Conservation (phyloP, 1,140 invertebrate species). For the Drosophila baimaii region DNA sequence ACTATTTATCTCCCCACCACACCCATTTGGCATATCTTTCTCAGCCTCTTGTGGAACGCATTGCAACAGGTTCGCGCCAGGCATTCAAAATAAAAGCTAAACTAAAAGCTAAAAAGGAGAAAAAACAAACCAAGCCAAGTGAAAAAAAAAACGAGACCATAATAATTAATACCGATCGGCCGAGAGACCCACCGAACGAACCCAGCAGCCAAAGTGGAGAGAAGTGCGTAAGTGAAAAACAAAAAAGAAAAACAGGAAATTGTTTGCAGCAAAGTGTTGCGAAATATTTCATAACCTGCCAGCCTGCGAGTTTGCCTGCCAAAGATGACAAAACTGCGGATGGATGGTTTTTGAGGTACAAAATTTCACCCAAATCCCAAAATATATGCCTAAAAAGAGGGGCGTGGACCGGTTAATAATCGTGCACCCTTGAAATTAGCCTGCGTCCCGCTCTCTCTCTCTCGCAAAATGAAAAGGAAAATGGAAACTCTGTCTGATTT, state of each 20-base stretch:
- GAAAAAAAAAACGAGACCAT: constrained; percentile 56
- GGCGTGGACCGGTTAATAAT: constrained; percentile 5
- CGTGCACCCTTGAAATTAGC: constrained; percentile 31
- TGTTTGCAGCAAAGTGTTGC: constrained; percentile 52
- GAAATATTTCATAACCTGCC: constrained; percentile 72
- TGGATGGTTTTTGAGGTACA: constrained; percentile 10
- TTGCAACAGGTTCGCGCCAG: constrained; percentile 68
- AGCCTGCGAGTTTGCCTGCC: constrained; percentile 34
- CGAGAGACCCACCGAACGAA: constrained; percentile 52
- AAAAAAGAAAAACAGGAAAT: constrained; percentile 77
- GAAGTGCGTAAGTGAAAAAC: constrained; percentile 73
- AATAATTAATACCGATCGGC: constrained; percentile 71
- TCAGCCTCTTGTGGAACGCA: constrained; percentile 47
- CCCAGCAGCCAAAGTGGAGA: constrained; percentile 16
- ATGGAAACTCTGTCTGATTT: constrained; percentile 60
- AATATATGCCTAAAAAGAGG: not conserved
- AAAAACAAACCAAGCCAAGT: constrained; percentile 19
- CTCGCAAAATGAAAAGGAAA: constrained; percentile 62
- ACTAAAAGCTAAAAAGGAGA: constrained; percentile 34
- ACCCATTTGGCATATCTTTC: constrained; percentile 14
- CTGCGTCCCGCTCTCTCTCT: not conserved
- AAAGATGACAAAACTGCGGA: constrained; percentile 55
- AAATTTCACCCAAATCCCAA: constrained; percentile 14
- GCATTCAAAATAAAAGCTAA: constrained; percentile 50
- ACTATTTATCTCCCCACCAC: constrained; percentile 33